phyloP scores from a whole-genome alignment of 2,888 invertebrate genomes.

The Erebia epiphron region DNA sequence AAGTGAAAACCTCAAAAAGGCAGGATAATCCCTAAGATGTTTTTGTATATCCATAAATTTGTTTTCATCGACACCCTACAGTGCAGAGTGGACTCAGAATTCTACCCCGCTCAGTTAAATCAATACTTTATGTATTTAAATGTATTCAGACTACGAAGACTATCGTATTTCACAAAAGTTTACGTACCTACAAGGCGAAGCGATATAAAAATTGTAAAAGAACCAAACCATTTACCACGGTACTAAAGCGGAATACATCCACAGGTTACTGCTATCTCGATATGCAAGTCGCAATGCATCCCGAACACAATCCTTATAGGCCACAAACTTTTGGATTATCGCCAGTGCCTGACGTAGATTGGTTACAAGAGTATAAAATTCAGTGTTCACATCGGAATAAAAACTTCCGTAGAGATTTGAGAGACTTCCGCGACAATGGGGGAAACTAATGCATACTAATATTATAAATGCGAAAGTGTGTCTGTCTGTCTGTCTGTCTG shows the following conservation, averaged over 20 bases:
- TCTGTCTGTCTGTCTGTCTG: too few relatives aligned
- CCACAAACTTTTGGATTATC: conserved; percentile 68
- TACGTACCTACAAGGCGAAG: conserved; percentile 6
- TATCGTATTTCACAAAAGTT: conserved; percentile 5
- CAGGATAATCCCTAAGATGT: too few relatives aligned
- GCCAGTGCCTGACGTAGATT: conserved; percentile 66
- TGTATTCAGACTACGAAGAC: not conserved
- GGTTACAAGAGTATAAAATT: conserved; percentile 67
- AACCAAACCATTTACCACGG: not conserved
- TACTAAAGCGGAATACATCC: conserved; percentile 14
- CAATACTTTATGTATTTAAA: not conserved
- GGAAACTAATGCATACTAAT: not conserved
- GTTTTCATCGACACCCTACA: too few relatives aligned
- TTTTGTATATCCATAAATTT: too few relatives aligned
- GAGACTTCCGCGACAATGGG: not conserved
- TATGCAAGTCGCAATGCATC: conserved; percentile 46
- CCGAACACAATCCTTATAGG: conserved; percentile 55
- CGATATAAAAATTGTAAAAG: conserved; percentile 5
- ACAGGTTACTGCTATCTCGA: conserved; percentile 33
- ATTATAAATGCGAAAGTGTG: not conserved
- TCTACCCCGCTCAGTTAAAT: not conserved
- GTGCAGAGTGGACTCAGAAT: not conserved
- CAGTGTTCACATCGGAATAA: conserved; percentile 50
- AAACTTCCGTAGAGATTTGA: conserved; percentile 27
- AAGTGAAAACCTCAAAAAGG: too few relatives aligned